A percentile compares a stretch with the other conserved stretches of the same genome.
Conservation (phyloP, 1,140 invertebrate genomes). For the Idris sp. region DNA sequence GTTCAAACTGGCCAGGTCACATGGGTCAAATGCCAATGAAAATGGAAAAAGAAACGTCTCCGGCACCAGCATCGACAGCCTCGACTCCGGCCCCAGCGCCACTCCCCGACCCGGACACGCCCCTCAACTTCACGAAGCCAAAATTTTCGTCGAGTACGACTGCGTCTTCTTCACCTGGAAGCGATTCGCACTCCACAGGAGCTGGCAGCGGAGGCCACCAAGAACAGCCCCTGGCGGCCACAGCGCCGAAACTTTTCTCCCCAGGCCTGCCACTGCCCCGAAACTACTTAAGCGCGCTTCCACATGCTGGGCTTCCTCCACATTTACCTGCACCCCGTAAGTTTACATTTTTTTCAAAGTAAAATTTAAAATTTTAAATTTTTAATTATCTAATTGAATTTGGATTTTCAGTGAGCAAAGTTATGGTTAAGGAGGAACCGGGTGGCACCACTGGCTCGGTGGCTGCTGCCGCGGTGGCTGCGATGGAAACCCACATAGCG, state of each 20-base stretch:
- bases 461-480: slow-evolving; percentile 69
- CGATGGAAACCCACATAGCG: slow-evolving; percentile 76
- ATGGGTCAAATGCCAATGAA: slow-evolving; percentile 72
- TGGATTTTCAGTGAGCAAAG: slow-evolving; percentile 69
- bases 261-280: slow-evolving; percentile 79
- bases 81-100: slow-evolving; percentile 72
- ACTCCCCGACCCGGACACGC: slow-evolving; percentile 85
- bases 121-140: slow-evolving; percentile 92
- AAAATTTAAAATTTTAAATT: too few relatives aligned
- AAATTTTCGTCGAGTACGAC: slow-evolving; percentile 79
- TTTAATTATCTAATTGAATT: slow-evolving; percentile 3
- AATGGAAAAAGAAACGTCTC: slow-evolving; percentile 75
- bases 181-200: slow-evolving; percentile 77
- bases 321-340: slow-evolving; percentile 76
- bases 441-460: slow-evolving; percentile 69
- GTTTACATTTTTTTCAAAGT: too few relatives aligned
- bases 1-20: slow-evolving; percentile 72
- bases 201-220: slow-evolving; percentile 74
- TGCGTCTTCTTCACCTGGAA: slow-evolving; percentile 70
- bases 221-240: slow-evolving; percentile 81
- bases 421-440: slow-evolving; percentile 72
- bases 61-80: slow-evolving; percentile 77
- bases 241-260: slow-evolving; percentile 80
- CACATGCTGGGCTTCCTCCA: slow-evolving; percentile 81
- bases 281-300: slow-evolving; percentile 78